phyloP scores from a whole-genome alignment of 2,888 invertebrate species.

The Nephrotoma flavescens region DNA sequence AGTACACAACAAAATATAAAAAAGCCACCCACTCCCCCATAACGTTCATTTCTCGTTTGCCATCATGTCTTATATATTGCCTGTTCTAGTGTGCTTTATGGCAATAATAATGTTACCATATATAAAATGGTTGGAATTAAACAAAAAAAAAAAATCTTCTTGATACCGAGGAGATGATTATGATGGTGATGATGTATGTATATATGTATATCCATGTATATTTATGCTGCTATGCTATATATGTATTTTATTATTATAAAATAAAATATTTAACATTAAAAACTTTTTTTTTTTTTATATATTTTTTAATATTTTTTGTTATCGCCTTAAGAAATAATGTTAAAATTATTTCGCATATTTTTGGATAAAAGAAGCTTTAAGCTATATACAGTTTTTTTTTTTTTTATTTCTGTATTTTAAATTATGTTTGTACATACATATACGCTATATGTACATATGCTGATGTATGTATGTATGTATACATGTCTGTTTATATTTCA shows the following conservation, averaged over 20 bases:
- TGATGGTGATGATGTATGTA: background rate
- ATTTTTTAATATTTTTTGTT: background rate
- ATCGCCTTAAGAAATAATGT: background rate
- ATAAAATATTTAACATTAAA: background rate
- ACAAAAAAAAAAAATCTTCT: background rate
- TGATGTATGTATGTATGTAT: background rate
- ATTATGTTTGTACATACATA: background rate
- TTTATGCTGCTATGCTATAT: background rate
- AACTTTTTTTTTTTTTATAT: background rate
- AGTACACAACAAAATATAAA: background rate
- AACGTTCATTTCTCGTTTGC: background rate
- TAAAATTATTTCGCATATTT: background rate
- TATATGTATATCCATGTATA: background rate
- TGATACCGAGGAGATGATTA: background rate
- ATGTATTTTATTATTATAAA: background rate
- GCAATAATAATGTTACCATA: background rate
- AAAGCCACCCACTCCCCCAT: background rate
- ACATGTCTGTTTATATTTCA: background rate
- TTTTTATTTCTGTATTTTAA: background rate
- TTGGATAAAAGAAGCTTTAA: background rate
- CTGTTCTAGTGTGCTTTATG: background rate
- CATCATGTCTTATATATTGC: background rate
- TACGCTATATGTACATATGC: background rate
- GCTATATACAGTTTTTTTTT: background rate
- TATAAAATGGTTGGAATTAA: background rate